Evolutionary conservation across 2,113 vertebrate genomes (phyloP), one percentile per base, ranked within the genome.

Genomic region (Podiceps cristatus): DNA sequence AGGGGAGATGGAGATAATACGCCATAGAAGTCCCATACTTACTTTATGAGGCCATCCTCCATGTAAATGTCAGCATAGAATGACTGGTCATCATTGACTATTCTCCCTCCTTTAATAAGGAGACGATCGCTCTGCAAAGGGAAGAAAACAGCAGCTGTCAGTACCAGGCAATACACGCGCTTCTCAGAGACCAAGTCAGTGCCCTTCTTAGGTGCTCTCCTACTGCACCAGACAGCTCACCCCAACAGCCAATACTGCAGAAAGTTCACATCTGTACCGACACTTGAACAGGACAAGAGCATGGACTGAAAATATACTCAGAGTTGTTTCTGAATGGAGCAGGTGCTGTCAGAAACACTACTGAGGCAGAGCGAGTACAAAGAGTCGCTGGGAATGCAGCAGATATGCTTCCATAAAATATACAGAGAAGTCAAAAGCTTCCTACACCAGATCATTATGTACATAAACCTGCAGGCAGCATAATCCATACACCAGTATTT

Each of bases 41-140:
- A 99, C 99, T 99, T 99, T 96, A 99, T 99, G 96, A 99, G 97
- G 91, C 99, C 99, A 98, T 99, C 99, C 91, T 99, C 99, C 99
- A 99, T 99, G 98, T 99, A 99, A 97, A 99, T 99, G 91, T 99
- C 99, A 20, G 99, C 99, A 94, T 99, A 99, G 96, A 99, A 99
- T 35, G 99, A 99, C 95, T 99, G 99, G 90, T 99, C 99, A 98
- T 99, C 99, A 1, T 99, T 99, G 96, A 99, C 99, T 52, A 99
- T 99, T 96, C 99, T 98, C 76, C 99, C 99, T 77, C 99, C 99
- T 98, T 99, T 99, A 97, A 99, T 99, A 93, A 99, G 98, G 96
- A 99, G 99, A 98, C 99, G 98, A 94, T 99, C 99, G 63, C 99
- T 99, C 99, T 99, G 97, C 19, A 78, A 97, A 94, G 86, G 68